phyloP scores from a whole-genome alignment of 2,113 vertebrate genomes.

The Sceloporus tristichus region DNA sequence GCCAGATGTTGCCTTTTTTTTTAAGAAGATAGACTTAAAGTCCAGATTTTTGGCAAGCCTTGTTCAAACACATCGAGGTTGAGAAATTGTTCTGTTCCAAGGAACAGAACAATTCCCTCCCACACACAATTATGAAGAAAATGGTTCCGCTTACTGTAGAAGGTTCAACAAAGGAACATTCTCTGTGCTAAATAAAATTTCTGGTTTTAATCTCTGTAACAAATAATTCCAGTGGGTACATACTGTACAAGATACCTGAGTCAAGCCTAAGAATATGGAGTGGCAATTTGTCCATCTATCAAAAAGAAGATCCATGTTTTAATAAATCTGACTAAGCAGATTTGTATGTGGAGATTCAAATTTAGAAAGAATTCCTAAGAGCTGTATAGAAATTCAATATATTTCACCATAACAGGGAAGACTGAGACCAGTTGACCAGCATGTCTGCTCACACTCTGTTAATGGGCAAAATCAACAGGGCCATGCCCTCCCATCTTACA shows the following conservation, averaged over 20 bases:
- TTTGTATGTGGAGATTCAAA: background rate
- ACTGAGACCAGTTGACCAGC: background rate
- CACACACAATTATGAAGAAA: background rate
- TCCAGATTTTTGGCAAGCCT: background rate
- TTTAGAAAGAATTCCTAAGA: background rate
- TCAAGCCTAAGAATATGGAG: background rate
- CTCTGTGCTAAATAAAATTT: slow-evolving; percentile 23
- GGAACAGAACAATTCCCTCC: slow-evolving; percentile 19
- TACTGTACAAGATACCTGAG: background rate
- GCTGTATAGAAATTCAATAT: background rate
- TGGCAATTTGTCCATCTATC: too few species aligned
- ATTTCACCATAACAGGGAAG: background rate
- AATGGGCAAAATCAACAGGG: background rate
- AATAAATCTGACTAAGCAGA: background rate
- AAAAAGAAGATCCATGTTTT: background rate
- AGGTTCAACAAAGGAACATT: slow-evolving; percentile 6
- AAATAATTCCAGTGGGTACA: background rate
- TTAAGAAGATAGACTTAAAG: background rate
- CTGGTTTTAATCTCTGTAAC: slow-evolving; percentile 17
- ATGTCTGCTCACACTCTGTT: background rate
- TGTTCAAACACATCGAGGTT: background rate
- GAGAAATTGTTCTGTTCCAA: slow-evolving; percentile 25
- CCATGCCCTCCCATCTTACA: background rate
- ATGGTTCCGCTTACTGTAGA: background rate
- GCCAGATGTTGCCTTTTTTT: background rate